Percentiles rank a stretch among this genome's conserved stretches.
Evolutionary conservation across 1,140 invertebrate species (phyloP).

Genomic region (Homarus americanus): DNA sequence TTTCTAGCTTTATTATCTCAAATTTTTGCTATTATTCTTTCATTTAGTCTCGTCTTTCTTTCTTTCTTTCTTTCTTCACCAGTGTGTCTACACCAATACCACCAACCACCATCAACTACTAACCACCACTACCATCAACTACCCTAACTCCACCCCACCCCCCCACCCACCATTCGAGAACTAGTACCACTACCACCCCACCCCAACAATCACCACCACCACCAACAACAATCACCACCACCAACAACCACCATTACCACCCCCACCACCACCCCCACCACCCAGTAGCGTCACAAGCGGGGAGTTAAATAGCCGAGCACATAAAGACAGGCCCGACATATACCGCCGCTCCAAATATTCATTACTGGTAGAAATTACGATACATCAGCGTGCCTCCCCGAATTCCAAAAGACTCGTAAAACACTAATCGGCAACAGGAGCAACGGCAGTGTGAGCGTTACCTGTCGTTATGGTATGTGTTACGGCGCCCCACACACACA

Average conservation of each 20-base stretch:
- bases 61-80: no score
- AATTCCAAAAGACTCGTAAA: conserved; percentile 53
- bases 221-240: background rate
- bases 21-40: no score
- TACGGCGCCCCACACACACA: no score
- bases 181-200: background rate
- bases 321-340: background rate
- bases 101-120: background rate
- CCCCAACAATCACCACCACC: background rate
- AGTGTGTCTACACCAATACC: no score
- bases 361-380: conserved; percentile 26
- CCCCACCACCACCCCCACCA: background rate
- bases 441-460: background rate
- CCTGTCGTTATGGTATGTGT: conserved; percentile 2
- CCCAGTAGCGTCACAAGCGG: no score
- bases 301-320: no score
- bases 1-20: no score
- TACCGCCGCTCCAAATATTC: background rate
- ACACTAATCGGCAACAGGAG: conserved; percentile 38
- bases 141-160: background rate
- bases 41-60: no score
- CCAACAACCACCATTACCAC: background rate
- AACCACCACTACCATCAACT: background rate
- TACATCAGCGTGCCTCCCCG: conserved; percentile 40
- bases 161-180: background rate